Evolutionary conservation across 2,888 invertebrate species (phyloP).

Genomic region (Diplolepis rosae): DNA sequence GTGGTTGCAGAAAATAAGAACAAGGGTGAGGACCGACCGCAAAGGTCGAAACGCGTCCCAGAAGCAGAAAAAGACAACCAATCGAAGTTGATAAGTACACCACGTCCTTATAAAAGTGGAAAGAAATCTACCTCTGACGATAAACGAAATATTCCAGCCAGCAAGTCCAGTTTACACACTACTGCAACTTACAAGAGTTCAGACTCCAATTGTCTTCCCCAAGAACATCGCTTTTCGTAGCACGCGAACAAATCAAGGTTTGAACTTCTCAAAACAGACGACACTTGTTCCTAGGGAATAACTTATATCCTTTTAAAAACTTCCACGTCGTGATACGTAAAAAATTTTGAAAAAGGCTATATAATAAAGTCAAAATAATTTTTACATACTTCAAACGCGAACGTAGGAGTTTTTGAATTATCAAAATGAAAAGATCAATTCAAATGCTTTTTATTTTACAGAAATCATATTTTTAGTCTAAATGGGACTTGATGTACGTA

Average conservation of each 20-base stretch:
- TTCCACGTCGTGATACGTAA: background rate
- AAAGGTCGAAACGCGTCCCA: constrained; percentile 47
- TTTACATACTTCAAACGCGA: no score
- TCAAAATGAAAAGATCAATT: no score
- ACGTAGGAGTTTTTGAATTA: no score
- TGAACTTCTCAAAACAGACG: background rate
- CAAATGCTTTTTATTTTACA: no score
- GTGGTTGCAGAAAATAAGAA: constrained; percentile 65
- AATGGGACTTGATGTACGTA: no score
- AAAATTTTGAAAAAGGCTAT: background rate
- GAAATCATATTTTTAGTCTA: no score
- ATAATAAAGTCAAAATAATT: no score
- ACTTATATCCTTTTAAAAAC: background rate
- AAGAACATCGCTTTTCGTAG: constrained; percentile 65
- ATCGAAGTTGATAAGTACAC: constrained; percentile 60
- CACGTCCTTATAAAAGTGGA: constrained; percentile 58
- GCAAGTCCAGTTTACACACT: constrained; percentile 42
- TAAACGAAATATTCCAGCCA: constrained; percentile 53
- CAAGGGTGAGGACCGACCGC: constrained; percentile 41
- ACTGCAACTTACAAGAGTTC: constrained; percentile 51
- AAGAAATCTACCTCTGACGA: constrained; percentile 59
- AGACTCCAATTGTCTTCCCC: constrained; percentile 63
- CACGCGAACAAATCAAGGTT: constrained; percentile 32
- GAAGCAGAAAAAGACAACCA: constrained; percentile 54
- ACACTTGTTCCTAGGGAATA: background rate